These are phyloP conservation scores for Patella depressa DNA, from an alignment of 2,888 invertebrate species.

Conservation along the genomic window DNA sequence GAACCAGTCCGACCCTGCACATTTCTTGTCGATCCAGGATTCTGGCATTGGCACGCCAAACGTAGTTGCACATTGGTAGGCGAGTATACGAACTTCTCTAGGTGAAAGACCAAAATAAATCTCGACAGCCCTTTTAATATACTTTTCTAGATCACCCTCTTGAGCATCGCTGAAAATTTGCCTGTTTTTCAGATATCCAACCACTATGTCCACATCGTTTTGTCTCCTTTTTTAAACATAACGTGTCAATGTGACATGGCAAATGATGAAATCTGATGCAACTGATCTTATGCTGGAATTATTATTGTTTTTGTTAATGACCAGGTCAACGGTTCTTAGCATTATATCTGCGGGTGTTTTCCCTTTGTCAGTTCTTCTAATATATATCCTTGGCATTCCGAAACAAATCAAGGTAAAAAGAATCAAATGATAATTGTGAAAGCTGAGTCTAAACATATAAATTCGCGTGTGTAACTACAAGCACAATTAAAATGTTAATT, in stretches of 20 bases:
- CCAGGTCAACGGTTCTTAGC: neutral
- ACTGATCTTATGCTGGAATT: slow-evolving; percentile 15
- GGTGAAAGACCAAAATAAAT: slow-evolving; percentile 33
- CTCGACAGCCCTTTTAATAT: slow-evolving; percentile 23
- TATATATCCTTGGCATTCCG: too few species aligned
- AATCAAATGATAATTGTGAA: too few species aligned
- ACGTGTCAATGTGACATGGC: slow-evolving; percentile 19
- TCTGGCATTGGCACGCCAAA: slow-evolving; percentile 30
- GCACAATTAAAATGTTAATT: too few species aligned
- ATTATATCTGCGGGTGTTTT: slow-evolving; percentile 18
- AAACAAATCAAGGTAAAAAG: too few species aligned
- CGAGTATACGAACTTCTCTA: slow-evolving; percentile 27
- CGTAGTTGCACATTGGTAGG: slow-evolving; percentile 28
- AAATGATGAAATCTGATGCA: slow-evolving; percentile 18
- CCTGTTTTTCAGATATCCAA: neutral
- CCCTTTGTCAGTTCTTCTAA: slow-evolving; percentile 9
- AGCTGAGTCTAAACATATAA: too few species aligned
- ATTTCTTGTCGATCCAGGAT: slow-evolving; percentile 20
- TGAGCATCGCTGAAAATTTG: slow-evolving; percentile 9
- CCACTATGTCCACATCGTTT: neutral
- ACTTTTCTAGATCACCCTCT: slow-evolving; percentile 13
- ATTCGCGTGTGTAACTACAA: too few species aligned
- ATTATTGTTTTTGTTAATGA: too few species aligned
- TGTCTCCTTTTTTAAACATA: slow-evolving; percentile 25
- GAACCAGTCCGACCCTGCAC: slow-evolving; percentile 33